A percentile compares a stretch with the other conserved stretches of the same genome.
Evolutionary conservation across 2,888 invertebrate species (phyloP).

Genomic region (Ecliptopera silaceata): DNA sequence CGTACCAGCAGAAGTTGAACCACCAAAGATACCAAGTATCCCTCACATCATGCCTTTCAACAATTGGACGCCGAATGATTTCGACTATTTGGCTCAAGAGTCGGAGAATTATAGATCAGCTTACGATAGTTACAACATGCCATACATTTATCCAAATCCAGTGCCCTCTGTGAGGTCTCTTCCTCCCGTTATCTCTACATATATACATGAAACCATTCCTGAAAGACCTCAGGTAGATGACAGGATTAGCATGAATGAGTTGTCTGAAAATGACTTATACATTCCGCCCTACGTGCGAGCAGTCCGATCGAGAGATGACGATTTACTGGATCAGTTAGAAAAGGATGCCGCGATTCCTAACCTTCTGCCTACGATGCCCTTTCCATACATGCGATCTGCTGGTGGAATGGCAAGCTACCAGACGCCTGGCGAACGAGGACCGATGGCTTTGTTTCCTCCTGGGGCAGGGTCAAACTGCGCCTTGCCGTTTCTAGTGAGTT

Average conservation of each 20-base stretch:
- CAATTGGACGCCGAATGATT: conserved; percentile 23
- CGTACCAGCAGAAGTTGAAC: conserved; percentile 1
- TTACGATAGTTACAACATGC: conserved; percentile 13
- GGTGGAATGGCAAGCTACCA: conserved; percentile 25
- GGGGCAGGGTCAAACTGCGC: conserved; percentile 39
- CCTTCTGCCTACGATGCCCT: conserved; percentile 67
- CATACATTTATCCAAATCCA: conserved; percentile 32
- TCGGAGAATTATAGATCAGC: conserved; percentile 5
- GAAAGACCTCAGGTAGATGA: conserved; percentile 27
- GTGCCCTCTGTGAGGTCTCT: conserved; percentile 38
- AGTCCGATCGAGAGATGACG: conserved; percentile 47
- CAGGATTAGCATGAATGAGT: conserved; percentile 21
- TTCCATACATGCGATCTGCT: conserved; percentile 50
- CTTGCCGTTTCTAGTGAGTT: conserved; percentile 55
- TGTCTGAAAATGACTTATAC: conserved; percentile 16
- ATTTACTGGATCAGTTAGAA: conserved; percentile 53
- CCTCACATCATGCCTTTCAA: conserved; percentile 15
- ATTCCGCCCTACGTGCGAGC: conserved; percentile 38
- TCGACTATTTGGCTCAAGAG: conserved; percentile 13
- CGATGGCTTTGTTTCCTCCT: conserved; percentile 42
- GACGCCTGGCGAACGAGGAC: neutral
- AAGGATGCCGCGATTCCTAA: conserved; percentile 66
- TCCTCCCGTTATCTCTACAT: conserved; percentile 45
- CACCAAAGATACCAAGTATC: conserved; percentile 14
- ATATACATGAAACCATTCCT: conserved; percentile 43